A percentile compares a stretch with the other conserved stretches of the same genome.
Conservation (phyloP, 2,888 invertebrate species). For the Resseliella maxima region DNA sequence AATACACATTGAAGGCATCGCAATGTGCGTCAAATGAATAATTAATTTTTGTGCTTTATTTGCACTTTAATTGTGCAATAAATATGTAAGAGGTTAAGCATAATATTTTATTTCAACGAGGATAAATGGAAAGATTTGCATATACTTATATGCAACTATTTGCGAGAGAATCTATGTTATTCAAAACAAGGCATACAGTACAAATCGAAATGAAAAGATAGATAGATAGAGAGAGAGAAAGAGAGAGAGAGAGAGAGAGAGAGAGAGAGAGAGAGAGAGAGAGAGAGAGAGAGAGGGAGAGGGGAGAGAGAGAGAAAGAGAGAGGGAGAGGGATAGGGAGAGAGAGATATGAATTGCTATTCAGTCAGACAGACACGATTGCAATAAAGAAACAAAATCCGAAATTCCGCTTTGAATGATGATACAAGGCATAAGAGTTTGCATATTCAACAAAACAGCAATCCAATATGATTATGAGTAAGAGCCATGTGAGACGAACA, state of each 20-base stretch:
- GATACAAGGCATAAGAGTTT: background rate
- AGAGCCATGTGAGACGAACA: background rate
- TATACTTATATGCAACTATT: background rate
- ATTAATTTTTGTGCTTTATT: conserved; percentile 13
- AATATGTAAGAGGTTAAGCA: background rate
- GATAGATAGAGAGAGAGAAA: background rate
- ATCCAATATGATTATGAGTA: background rate
- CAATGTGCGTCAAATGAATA: conserved; percentile 8
- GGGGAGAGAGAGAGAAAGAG: too few relatives aligned
- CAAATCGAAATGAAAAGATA: background rate
- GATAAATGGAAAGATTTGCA: background rate
- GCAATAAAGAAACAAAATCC: background rate
- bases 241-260: background rate
- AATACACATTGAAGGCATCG: conserved; percentile 6
- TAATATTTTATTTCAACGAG: background rate
- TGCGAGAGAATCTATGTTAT: background rate
- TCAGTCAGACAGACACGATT: background rate
- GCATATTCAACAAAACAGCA: background rate
- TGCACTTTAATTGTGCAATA: conserved; percentile 27
- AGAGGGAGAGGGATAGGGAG: too few relatives aligned
- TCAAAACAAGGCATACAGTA: background rate
- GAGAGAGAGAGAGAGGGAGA: too few relatives aligned
- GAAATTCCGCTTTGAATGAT: background rate
- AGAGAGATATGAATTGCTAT: too few relatives aligned
- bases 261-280: too few relatives aligned